These are phyloP conservation scores for Litocranius walleri DNA, from an alignment of 2,113 vertebrate species.

Conservation along the genomic window DNA sequence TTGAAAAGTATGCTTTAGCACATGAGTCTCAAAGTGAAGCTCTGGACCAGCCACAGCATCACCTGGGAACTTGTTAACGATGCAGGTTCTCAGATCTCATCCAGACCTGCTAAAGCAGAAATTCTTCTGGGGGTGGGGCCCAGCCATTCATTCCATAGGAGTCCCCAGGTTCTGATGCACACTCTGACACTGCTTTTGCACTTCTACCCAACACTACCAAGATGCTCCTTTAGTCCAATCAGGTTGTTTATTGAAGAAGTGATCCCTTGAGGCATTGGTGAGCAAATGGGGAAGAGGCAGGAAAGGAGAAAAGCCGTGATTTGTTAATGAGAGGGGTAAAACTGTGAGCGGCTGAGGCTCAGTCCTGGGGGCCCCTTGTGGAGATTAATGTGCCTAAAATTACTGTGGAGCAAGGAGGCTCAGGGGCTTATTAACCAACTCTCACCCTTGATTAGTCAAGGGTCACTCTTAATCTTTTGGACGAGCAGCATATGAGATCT, in stretches of 20 bases:
- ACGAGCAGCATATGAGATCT: not conserved
- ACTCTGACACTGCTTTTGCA: not conserved
- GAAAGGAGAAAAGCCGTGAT: not conserved
- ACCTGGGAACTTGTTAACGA: not conserved
- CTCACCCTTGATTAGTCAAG: not conserved
- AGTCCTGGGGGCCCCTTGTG: not conserved
- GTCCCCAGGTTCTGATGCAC: not conserved
- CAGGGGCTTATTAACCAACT: not conserved
- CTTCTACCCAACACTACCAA: not conserved
- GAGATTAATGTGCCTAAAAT: not conserved
- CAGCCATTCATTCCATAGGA: not conserved
- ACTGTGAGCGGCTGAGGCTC: not conserved
- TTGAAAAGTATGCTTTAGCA: not conserved
- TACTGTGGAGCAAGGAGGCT: not conserved
- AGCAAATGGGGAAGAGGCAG: not conserved
- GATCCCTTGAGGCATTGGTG: not conserved
- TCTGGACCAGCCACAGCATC: not conserved
- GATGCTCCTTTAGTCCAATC: not conserved
- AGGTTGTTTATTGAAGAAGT: not conserved
- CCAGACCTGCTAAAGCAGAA: not conserved
- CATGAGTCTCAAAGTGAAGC: not conserved
- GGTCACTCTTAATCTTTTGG: not conserved
- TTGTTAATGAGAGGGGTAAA: not conserved
- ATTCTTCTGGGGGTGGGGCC: not conserved
- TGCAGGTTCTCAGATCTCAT: not conserved